Conservation (phyloP, 2,888 invertebrate genomes). For the Torymus tubicola region DNA sequence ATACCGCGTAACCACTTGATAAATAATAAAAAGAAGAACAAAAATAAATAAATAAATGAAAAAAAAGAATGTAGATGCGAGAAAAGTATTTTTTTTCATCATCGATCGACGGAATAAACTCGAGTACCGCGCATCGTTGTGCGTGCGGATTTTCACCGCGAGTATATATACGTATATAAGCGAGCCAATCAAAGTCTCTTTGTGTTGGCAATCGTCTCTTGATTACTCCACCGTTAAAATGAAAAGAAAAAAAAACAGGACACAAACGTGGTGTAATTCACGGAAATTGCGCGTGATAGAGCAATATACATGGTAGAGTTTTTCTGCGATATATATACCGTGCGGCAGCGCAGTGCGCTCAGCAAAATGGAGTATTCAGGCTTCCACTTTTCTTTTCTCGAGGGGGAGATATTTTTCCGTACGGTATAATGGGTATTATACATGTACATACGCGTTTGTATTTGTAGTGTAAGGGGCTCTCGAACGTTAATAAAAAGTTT, state of each 20-base stretch:
- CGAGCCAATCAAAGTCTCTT: slow-evolving; percentile 73
- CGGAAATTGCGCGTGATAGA: slow-evolving; percentile 14
- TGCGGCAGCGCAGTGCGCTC: too few species aligned
- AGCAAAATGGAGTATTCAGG: too few species aligned
- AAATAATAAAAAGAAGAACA: too few species aligned
- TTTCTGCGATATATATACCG: background rate
- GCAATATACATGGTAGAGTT: background rate
- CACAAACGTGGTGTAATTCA: background rate
- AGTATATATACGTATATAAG: slow-evolving; percentile 64
- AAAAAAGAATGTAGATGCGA: too few species aligned
- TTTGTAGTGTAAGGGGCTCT: too few species aligned
- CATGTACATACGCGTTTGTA: too few species aligned
- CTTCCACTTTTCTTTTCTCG: too few species aligned
- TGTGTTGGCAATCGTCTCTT: slow-evolving; percentile 70
- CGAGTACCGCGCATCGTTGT: slow-evolving; percentile 45
- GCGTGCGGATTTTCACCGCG: slow-evolving; percentile 56
- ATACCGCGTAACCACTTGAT: too few species aligned
- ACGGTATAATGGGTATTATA: too few species aligned
- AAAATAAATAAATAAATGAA: too few species aligned
- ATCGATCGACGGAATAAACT: slow-evolving; percentile 48
- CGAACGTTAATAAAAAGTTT: too few species aligned
- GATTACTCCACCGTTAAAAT: slow-evolving; percentile 69
- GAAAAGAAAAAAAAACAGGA: slow-evolving; percentile 63
- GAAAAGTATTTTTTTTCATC: slow-evolving; percentile 14
- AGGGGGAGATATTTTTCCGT: too few species aligned